Evolutionary conservation across 2,113 vertebrate species (phyloP).

Genomic region (Eudyptes chrysolophus): DNA sequence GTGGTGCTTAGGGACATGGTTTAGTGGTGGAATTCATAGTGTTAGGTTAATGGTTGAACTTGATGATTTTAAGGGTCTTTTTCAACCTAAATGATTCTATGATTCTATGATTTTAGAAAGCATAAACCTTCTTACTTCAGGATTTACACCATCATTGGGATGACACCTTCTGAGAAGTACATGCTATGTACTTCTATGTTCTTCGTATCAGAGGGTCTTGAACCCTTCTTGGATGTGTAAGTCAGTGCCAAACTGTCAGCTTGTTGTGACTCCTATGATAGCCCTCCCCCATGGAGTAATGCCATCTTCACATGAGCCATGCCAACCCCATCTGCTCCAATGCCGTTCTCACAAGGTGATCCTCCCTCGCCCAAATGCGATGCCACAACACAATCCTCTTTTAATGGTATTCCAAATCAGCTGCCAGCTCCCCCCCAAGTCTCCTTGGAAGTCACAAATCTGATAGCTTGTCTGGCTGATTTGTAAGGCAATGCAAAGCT

Average conservation of each 20-base stretch:
- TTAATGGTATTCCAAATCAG: background rate
- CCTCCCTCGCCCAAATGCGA: background rate
- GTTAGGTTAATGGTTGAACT: no score
- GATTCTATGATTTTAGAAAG: background rate
- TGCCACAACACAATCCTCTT: background rate
- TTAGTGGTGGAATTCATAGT: no score
- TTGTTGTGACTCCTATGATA: background rate
- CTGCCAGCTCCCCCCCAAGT: background rate
- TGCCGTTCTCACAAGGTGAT: background rate
- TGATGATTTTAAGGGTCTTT: no score
- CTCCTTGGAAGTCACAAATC: background rate
- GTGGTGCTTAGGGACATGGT: no score
- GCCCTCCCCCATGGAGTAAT: background rate
- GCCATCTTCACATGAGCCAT: background rate
- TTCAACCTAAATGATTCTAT: no score
- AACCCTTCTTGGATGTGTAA: background rate
- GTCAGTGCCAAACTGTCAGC: background rate
- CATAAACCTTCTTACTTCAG: background rate
- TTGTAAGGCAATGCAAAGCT: background rate
- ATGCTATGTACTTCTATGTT: background rate
- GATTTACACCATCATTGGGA: background rate
- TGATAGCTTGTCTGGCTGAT: accelerated
- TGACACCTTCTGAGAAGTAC: background rate
- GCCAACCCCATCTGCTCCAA: accelerated
- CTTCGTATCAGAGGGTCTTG: background rate